Evolutionary conservation across 2,888 invertebrate species (phyloP).

Genomic region (Dynastes maya): DNA sequence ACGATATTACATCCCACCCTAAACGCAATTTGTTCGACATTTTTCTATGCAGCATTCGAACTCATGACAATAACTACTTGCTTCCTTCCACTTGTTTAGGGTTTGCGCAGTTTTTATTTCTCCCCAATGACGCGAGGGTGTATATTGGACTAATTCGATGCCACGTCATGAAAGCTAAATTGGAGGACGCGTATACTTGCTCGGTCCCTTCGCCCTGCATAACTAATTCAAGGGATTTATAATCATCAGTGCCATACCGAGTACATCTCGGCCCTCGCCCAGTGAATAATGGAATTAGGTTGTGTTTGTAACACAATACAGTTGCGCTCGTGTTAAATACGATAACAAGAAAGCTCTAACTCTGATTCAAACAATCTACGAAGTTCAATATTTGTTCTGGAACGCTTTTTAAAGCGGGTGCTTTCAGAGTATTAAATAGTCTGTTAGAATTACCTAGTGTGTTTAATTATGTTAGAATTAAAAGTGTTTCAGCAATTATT

Average conservation of each 20-base stretch:
- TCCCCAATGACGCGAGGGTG: neutral
- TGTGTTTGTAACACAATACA: neutral
- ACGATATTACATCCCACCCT: neutral
- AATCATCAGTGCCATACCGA: neutral
- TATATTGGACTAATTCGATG: constrained; percentile 1
- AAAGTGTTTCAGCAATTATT: too few relatives aligned
- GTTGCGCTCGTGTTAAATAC: neutral
- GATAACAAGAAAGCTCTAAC: too few relatives aligned
- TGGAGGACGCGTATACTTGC: neutral
- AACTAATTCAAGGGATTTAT: constrained; percentile 35
- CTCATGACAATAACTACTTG: constrained; percentile 14
- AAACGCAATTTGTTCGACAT: constrained; percentile 11
- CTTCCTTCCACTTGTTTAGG: neutral
- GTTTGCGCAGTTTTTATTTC: constrained; percentile 7
- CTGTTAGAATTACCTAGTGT: too few relatives aligned
- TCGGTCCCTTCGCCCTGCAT: neutral
- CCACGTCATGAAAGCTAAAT: constrained; percentile 9
- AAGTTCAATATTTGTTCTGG: too few relatives aligned
- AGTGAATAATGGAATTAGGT: constrained; percentile 7
- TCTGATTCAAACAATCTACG: too few relatives aligned
- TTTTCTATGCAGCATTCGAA: constrained; percentile 4
- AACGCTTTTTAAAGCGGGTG: too few relatives aligned
- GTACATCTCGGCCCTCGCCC: neutral
- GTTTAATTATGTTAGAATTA: too few relatives aligned
- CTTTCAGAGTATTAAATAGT: too few relatives aligned